Conservation (phyloP, 1,140 invertebrate genomes). For the Charaxes varanes region DNA sequence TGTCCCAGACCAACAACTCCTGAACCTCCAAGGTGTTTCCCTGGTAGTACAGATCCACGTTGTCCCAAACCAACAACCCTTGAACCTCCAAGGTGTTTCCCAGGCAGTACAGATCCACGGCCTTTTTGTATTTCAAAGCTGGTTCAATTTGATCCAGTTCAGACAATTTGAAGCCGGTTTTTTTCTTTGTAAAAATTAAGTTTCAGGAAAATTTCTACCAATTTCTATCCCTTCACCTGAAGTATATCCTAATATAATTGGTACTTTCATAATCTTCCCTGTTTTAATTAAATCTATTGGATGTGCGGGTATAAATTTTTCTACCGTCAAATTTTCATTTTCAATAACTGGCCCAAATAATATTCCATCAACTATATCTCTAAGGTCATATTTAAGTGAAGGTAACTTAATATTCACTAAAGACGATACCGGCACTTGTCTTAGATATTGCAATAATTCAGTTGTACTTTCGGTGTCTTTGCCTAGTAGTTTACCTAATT, state of each 20-base stretch:
- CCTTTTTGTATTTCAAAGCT: no score
- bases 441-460: constrained; percentile 49
- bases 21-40: constrained; percentile 27
- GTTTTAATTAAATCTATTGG: constrained; percentile 37
- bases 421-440: constrained; percentile 34
- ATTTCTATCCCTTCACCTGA: constrained; percentile 61
- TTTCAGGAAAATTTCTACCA: constrained; percentile 33
- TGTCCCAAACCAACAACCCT: constrained; percentile 22
- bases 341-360: constrained; percentile 56
- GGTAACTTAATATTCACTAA: constrained; percentile 50
- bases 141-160: no score
- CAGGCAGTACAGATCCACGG: constrained; percentile 28
- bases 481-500: constrained; percentile 48
- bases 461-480: constrained; percentile 43
- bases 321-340: constrained; percentile 33
- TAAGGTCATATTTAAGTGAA: constrained; percentile 20
- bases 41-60: constrained; percentile 9
- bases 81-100: constrained; percentile 13
- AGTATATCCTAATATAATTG: constrained; percentile 53
- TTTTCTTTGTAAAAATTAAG: no score
- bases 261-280: constrained; percentile 38
- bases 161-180: no score
- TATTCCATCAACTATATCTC: constrained; percentile 40
- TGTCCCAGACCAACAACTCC: constrained; percentile 21
- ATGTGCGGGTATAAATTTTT: constrained; percentile 44